These are phyloP conservation scores for Aporophyla lueneburgensis DNA, from an alignment of 2,888 invertebrate genomes.

Conservation along the genomic window DNA sequence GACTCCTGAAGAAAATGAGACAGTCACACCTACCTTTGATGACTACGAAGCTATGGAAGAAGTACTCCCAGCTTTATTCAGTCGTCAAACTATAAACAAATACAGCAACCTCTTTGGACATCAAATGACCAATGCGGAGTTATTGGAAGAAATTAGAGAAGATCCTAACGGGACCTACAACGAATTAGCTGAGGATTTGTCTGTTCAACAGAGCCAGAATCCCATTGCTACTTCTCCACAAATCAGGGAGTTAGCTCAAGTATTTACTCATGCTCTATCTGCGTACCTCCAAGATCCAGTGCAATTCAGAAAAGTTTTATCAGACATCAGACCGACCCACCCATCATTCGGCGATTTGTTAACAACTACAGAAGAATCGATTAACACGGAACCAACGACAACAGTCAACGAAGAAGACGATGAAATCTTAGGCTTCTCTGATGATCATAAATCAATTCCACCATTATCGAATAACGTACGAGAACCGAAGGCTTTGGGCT, in stretches of 20 bases:
- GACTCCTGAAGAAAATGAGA: conserved; percentile 79
- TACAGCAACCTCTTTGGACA: conserved; percentile 88
- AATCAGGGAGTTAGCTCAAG: conserved; percentile 95
- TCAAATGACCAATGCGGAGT: conserved; percentile 78
- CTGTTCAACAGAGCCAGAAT: conserved; percentile 92
- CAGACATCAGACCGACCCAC: conserved; percentile 95
- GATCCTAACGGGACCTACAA: conserved; percentile 86
- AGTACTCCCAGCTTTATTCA: conserved; percentile 92
- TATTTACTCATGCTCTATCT: conserved; percentile 95
- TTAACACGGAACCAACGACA: conserved; percentile 90
- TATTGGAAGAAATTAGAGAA: conserved; percentile 84
- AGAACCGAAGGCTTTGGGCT: conserved; percentile 85
- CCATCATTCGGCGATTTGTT: conserved; percentile 90
- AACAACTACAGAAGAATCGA: conserved; percentile 80
- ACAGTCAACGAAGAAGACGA: conserved; percentile 93
- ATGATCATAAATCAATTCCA: conserved; percentile 87
- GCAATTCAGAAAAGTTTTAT: conserved; percentile 94
- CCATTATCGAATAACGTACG: conserved; percentile 73
- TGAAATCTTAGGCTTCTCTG: conserved; percentile 95
- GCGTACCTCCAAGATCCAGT: conserved; percentile 96
- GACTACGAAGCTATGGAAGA: conserved; percentile 86
- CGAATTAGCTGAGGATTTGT: conserved; percentile 89
- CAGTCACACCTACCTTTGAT: conserved; percentile 78
- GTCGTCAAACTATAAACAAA: conserved; percentile 92
- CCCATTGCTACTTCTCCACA: conserved; percentile 92